Base-by-base conservation (phyloP, 2,888 invertebrate genomes). In the Eilema depressum region DNA sequence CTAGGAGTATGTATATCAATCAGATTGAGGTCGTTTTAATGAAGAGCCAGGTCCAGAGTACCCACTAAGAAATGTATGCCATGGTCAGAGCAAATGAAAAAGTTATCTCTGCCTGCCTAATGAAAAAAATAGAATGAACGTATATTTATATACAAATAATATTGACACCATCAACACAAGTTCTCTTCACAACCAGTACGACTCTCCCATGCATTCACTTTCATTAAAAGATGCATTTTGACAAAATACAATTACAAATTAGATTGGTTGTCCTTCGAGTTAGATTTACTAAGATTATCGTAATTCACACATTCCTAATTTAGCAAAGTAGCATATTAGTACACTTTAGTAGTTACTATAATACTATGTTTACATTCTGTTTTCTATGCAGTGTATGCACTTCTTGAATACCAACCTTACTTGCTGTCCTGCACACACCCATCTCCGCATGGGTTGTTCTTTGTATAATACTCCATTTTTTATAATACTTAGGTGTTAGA, bases 191-290 rank as follows among this genome's bases (percentile, higher is more conserved):
- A n/a, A 53, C n/a, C n/a, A 53, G 53, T n/a, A 10, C 10, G 20
- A 47, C n/a, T 53, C 53, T 53, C 20, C 20, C 47, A 53, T 1
- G 10, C 53, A 53, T 53, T 53, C 53, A 10, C 20, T 53, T 53
- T n/a, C n/a, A n/a, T n/a, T n/a, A 53, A 53, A 53, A 53, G 53
- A 53, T 53, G 53, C n/a, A n/a, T 53, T 53, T 53, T n/a, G n/a
- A n/a, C 53, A 53, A 47, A 17, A 41, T 14, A 12, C 20, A 47
- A 20, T 47, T 47, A 47, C 20, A 47, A 53, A 53, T 53, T n/a
- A n/a, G 53, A 53, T n/a, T 53, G 53, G 53, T 8, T 53, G 10
- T 53, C 53, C 53, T 53, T 53, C n/a, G 53, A n/a, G 53, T n/a
- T 8, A n/a, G 53, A 53, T 53, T 53, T 53, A 53, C 53, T n/a